These are phyloP conservation scores for Myoxocephalus aenaeus DNA, from an alignment of 2,797 vertebrate species.

Conservation along the genomic window DNA sequence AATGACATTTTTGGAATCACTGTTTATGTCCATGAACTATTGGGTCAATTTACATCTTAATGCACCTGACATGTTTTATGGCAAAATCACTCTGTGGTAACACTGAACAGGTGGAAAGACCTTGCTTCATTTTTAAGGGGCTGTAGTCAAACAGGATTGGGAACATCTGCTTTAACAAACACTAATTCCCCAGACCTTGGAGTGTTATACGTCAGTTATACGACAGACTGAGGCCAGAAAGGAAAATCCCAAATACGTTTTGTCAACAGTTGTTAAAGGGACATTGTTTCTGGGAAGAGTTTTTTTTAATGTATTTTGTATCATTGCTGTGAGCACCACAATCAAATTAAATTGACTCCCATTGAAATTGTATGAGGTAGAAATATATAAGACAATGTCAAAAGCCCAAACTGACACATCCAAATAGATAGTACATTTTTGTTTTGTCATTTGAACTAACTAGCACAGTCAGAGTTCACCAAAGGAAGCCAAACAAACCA, in stretches of 20 bases:
- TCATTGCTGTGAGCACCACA: neutral
- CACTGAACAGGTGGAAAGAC: neutral
- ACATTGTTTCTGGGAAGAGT: constrained; percentile 7
- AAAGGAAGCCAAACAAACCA: constrained; percentile 5
- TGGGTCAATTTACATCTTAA: neutral
- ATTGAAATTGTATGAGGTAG: neutral
- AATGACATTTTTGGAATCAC: neutral
- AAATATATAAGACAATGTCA: neutral
- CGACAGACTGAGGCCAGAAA: too few relatives aligned
- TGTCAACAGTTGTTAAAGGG: constrained; percentile 5
- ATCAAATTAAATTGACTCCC: neutral
- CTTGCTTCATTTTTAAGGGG: neutral
- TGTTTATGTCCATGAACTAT: neutral
- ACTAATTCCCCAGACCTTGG: neutral
- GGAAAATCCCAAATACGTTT: neutral
- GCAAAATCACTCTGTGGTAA: neutral
- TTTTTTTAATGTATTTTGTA: neutral
- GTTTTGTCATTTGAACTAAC: neutral
- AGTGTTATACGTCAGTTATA: too few relatives aligned
- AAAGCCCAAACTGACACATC: constrained; percentile 8
- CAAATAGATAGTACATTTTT: neutral
- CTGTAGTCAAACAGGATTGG: neutral
- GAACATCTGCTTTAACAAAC: neutral
- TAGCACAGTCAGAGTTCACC: neutral
- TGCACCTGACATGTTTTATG: neutral